phyloP scores from a whole-genome alignment of 2,888 invertebrate genomes.

The Noctua janthina region DNA sequence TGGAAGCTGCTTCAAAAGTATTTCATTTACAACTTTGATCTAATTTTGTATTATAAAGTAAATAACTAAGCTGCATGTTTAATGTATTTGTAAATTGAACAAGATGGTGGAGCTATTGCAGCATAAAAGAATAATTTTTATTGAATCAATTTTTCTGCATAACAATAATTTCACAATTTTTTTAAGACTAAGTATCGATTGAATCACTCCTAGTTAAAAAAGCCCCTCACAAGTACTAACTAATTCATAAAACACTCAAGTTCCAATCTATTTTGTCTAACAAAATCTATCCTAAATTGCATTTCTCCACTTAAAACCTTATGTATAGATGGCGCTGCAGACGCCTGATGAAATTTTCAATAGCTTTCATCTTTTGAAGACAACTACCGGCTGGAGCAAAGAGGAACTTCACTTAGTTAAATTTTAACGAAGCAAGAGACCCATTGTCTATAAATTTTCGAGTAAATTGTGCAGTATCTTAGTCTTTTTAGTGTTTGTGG shows the following conservation, averaged over 20 bases:
- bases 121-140: background rate
- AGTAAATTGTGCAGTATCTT: slow-evolving; percentile 33
- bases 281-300: background rate
- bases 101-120: background rate
- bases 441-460: slow-evolving; percentile 30
- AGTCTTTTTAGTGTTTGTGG: background rate
- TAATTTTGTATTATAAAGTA: background rate
- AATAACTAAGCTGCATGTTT: background rate
- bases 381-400: slow-evolving; percentile 2
- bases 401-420: slow-evolving; percentile 20
- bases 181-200: background rate
- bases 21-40: background rate
- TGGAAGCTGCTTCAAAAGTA: no score
- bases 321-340: slow-evolving; percentile 21
- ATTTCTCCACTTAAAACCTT: slow-evolving; percentile 15
- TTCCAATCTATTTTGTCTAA: background rate
- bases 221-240: slow-evolving; percentile 10
- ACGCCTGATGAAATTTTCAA: slow-evolving; percentile 52
- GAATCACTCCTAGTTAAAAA: background rate
- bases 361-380: slow-evolving; percentile 25
- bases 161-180: background rate
- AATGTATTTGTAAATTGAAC: background rate
- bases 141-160: background rate
- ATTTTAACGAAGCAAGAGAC: slow-evolving; percentile 50
- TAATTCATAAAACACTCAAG: background rate